Base-by-base conservation (phyloP, 2,797 vertebrate species). In the Cynopterus sphinx region DNA sequence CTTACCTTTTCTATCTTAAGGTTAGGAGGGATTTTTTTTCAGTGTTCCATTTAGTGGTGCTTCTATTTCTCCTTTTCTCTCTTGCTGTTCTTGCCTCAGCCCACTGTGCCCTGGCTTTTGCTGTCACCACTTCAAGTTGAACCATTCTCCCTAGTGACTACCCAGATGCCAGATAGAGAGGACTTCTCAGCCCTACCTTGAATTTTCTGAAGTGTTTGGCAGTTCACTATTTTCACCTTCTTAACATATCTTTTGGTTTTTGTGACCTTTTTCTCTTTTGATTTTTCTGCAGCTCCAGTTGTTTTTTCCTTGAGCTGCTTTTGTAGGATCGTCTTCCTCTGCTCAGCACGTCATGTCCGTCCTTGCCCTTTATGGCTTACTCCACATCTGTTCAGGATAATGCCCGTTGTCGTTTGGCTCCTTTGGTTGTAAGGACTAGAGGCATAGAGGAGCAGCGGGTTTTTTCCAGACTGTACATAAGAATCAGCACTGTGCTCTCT, bases 11-110 rank as follows among this genome's bases (percentile, higher is more conserved):
- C 33, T 51, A 8, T 73, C 31, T 74, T 74, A 77, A 68, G 28
- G 5, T 88, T 94, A 83, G 73, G 51, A 87, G 31, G 22, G 17
- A 33, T 74, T 49, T 89, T 67, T 67, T 79, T 63, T 31, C 39
- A 49, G 1, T 59, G 2, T 68, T 93, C 70, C 11, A 13, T 41
- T 9, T 65, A 33, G 26, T 26, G 57, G 59, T 67, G 39, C 31
- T 68, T 91, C 61, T 33, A 9, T 84, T 75, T 85, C 12, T 55
- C 28, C 17, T 94, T 93, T 93, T 88, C 43, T 95, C 36, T 53
- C 36, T 43, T 61, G 19, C 26, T 84, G 10, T 31, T 86, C 15
- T 6, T 75, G 10, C 61, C 12, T 77, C 31, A 89, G 10, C 24
- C 28, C 46, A n/a, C 63, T 53, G 4, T 75, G 28, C 65, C 43